Conservation (phyloP, 2,797 vertebrate genomes). For the Hyperoplus immaculatus region DNA sequence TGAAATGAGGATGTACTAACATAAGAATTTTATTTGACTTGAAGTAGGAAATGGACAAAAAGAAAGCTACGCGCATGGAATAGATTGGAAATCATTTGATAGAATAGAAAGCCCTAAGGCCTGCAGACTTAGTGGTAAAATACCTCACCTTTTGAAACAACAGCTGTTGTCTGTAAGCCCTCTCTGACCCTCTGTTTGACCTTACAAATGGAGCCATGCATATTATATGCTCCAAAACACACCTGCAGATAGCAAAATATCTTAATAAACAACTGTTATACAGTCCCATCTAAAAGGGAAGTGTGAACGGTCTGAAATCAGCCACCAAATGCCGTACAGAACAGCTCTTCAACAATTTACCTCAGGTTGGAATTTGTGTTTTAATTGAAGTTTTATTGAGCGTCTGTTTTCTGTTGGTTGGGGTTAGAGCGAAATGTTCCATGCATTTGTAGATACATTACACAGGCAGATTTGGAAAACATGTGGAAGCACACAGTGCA, state of each 20-base stretch:
- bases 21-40: neutral
- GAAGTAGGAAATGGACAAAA: neutral
- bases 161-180: constrained; percentile 7
- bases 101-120: neutral
- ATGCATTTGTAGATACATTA: constrained; percentile 29
- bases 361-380: constrained; percentile 24
- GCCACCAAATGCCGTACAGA: constrained; percentile 14
- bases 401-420: constrained; percentile 35
- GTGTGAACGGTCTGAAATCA: constrained; percentile 25
- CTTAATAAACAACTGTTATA: constrained; percentile 1
- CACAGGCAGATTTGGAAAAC: constrained; percentile 53
- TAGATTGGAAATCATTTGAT: neutral
- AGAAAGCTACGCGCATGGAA: neutral
- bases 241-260: constrained; percentile 6
- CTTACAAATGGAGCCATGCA: neutral
- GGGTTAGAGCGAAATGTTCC: constrained; percentile 35
- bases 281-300: constrained; percentile 9
- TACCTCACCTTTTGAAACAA: constrained; percentile 6
- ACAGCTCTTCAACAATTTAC: constrained; percentile 47
- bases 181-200: constrained; percentile 10
- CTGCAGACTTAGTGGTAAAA: constrained; percentile 4
- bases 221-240: constrained; percentile 1
- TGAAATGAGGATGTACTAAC: neutral
- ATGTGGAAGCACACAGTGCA: constrained; percentile 41
- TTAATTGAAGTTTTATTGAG: constrained; percentile 56